These are phyloP conservation scores for Dryoscopus gambensis DNA, from an alignment of 2,113 vertebrate species.

Conservation along the genomic window DNA sequence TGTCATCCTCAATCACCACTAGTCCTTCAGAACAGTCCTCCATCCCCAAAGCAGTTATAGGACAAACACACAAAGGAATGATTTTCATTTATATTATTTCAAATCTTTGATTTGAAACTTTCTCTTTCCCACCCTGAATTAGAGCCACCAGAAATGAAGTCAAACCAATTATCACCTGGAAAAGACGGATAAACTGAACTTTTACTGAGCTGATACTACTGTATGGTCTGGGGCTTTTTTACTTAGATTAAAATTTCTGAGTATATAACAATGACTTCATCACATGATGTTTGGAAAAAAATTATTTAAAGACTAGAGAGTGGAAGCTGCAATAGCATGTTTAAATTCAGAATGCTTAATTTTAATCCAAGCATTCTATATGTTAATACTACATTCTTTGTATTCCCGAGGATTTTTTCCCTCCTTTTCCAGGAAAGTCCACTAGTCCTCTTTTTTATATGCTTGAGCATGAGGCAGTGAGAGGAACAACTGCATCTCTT, in stretches of 20 bases:
- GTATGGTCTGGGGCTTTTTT: fast-evolving
- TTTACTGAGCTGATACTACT: background rate
- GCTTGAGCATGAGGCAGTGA: background rate
- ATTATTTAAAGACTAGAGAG: background rate
- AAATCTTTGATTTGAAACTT: background rate
- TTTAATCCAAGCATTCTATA: background rate
- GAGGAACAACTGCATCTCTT: background rate
- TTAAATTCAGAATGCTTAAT: background rate
- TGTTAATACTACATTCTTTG: background rate
- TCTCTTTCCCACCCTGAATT: background rate
- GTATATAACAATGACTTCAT: background rate
- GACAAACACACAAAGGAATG: background rate
- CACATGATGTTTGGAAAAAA: background rate
- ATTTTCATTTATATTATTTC: background rate
- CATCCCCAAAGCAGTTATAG: background rate
- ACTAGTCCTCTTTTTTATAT: background rate
- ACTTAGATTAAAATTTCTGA: background rate
- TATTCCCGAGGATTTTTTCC: background rate
- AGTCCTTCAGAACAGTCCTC: background rate
- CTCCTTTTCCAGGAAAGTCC: background rate
- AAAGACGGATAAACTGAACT: background rate
- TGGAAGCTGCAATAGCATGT: background rate
- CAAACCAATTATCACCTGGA: background rate
- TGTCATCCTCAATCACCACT: background rate
- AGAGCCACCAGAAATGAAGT: background rate